Base-by-base conservation (phyloP, 1,140 invertebrate genomes). In the Helicoverpa armigera region DNA sequence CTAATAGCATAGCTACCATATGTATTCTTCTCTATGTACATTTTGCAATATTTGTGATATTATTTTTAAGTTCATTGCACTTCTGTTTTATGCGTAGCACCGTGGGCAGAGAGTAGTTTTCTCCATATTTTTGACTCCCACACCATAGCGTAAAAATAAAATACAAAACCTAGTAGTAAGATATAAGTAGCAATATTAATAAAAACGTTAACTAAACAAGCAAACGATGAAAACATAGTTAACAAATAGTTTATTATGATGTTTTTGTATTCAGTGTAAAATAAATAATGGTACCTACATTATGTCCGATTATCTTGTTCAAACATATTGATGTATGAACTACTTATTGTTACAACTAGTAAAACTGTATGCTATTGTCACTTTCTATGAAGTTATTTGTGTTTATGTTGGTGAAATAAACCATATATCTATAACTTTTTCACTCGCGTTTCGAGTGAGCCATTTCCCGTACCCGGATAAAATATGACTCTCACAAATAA, bases 301-400 rank as follows among this genome's bases (percentile, higher is more conserved):
- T 63, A 35, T 63, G 29, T 2, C 1, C 60, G 11, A 23, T 63
- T 35, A n/a, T n/a, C n/a, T 29, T 13, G 12, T 35, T 63, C 12
- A 67, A 1, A 67, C 11, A 43, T n/a, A 48, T 67, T 16, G 35
- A 16, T 0, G 9, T 31, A 63, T 63, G 60, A 4, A 2, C 63
- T n/a, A n/a, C n/a, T n/a, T 16, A 67, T 67, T 67, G 63, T 67
- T 67, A 7, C 16, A 16, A 3, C 0, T 43, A 0, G 16, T 16
- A 18, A 67, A 67, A 67, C 12, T 43, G 14, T 43, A 12, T n/a
- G 31, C 31, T 35, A 61, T 63, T 14, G 60, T 35, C 2, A 12
- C 63, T 48, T 67, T 50, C n/a, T 67, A 67, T 67, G 43, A 18
- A 50, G 11, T 35, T 16, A 67, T 67, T 67, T 29, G 13, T 67